Evolutionary conservation across 1,140 invertebrate genomes (phyloP).

Genomic region (Trichoplusia ni): DNA sequence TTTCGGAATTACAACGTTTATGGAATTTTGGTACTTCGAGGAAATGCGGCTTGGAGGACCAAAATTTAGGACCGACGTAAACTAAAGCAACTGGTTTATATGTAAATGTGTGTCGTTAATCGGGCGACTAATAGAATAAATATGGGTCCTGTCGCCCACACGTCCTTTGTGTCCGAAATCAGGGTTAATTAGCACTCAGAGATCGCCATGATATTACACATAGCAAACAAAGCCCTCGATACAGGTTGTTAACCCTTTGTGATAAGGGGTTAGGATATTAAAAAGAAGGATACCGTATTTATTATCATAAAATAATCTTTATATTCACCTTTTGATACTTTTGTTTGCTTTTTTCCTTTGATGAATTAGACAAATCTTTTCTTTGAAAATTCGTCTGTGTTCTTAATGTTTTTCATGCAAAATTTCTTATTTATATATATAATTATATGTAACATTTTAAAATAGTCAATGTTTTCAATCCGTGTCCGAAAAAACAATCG

Average conservation of each 20-base stretch:
- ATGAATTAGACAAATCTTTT: too few relatives aligned
- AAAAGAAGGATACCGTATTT: not conserved
- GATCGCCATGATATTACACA: not conserved
- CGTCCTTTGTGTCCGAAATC: slow-evolving; percentile 2
- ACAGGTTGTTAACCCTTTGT: slow-evolving; percentile 8
- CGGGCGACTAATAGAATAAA: not conserved
- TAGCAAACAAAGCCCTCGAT: slow-evolving; percentile 20
- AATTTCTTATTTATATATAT: too few relatives aligned
- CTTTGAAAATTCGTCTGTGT: too few relatives aligned
- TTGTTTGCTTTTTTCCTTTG: too few relatives aligned
- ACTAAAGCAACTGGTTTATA: not conserved
- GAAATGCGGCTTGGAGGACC: not conserved
- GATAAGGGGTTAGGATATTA: slow-evolving; percentile 16
- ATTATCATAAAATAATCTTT: not conserved
- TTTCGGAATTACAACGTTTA: too few relatives aligned
- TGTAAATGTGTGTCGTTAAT: not conserved
- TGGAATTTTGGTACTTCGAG: not conserved
- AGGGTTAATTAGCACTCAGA: slow-evolving; percentile 25
- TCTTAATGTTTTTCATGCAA: too few relatives aligned
- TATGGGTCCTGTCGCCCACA: not conserved
- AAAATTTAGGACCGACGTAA: not conserved
- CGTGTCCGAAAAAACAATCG: too few relatives aligned
- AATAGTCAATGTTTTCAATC: too few relatives aligned
- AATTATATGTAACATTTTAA: too few relatives aligned
- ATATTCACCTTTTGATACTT: not conserved